Evolutionary conservation across 2,888 invertebrate species (phyloP).

Genomic region (Thera obeliscata): DNA sequence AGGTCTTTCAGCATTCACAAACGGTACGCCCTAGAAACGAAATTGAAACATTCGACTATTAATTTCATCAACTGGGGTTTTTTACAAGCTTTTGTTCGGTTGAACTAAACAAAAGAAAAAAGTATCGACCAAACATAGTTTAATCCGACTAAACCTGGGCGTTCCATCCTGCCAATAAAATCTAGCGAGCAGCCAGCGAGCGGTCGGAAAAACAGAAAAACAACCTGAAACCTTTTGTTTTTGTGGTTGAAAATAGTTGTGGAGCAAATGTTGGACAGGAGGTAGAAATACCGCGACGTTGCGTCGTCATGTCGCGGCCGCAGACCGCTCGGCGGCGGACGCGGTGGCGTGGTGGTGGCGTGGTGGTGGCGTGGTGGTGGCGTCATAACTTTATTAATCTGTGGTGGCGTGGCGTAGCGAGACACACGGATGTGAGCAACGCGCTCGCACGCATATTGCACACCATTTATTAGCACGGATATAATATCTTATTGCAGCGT

Average conservation of each 20-base stretch:
- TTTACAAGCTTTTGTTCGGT: slow-evolving; percentile 26
- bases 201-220: slow-evolving; percentile 38
- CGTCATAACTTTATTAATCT: no score
- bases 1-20: slow-evolving; percentile 1
- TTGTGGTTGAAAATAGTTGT: slow-evolving; percentile 36
- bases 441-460: not conserved
- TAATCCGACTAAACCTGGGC: slow-evolving; percentile 42
- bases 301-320: slow-evolving; percentile 39
- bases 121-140: slow-evolving; percentile 39
- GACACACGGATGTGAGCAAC: not conserved
- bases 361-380: slow-evolving; percentile 33
- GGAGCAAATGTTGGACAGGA: slow-evolving; percentile 34
- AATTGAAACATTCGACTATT: slow-evolving; percentile 34
- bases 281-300: slow-evolving; percentile 40
- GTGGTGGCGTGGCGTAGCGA: not conserved
- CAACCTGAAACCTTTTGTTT: slow-evolving; percentile 32
- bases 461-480: not conserved
- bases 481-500: not conserved
- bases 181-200: slow-evolving; percentile 20
- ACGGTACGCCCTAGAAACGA: slow-evolving; percentile 5
- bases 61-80: slow-evolving; percentile 35
- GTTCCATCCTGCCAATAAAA: slow-evolving; percentile 38
- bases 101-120: slow-evolving; percentile 38
- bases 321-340: slow-evolving; percentile 39
- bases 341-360: slow-evolving; percentile 31